Evolutionary conservation across 2,888 invertebrate species (phyloP).

Genomic region (Ichneumoninae sp.): DNA sequence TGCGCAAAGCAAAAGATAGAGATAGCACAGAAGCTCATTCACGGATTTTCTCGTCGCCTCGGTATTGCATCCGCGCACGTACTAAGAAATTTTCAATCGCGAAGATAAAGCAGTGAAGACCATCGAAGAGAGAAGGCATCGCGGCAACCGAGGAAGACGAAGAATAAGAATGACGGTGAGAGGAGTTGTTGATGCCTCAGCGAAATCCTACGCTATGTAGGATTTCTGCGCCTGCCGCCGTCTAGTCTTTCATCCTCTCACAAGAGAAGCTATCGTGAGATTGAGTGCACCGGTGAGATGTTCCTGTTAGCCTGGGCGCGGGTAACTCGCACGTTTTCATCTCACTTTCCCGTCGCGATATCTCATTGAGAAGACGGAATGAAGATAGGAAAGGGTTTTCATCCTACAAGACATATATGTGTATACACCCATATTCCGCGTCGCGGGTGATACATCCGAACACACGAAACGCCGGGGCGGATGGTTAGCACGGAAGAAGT

Average conservation of each 20-base stretch:
- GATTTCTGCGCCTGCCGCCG: constrained; percentile 35
- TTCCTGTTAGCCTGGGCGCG: constrained; percentile 15
- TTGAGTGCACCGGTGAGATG: constrained; percentile 57
- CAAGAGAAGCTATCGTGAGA: constrained; percentile 46
- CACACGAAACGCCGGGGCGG: background rate
- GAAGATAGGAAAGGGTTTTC: constrained; percentile 38
- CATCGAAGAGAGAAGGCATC: constrained; percentile 39
- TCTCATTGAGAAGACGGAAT: constrained; percentile 48
- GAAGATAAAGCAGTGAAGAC: constrained; percentile 34
- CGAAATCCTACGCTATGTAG: constrained; percentile 11
- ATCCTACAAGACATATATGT: constrained; percentile 7
- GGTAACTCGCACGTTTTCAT: constrained; percentile 11
- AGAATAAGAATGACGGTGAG: constrained; percentile 45
- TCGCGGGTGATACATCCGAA: constrained; percentile 7
- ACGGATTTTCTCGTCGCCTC: constrained; percentile 28
- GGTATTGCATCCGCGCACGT: constrained; percentile 21
- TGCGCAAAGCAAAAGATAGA: constrained; percentile 43
- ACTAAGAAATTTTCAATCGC: constrained; percentile 48
- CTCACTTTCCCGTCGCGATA: constrained; percentile 21
- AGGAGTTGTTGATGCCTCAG: constrained; percentile 31
- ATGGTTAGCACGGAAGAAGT: background rate
- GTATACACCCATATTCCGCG: background rate
- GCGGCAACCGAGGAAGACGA: too few relatives aligned
- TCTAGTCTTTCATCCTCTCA: constrained; percentile 50
- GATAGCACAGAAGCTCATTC: constrained; percentile 14